Evolutionary conservation across 2,888 invertebrate genomes (phyloP).

Genomic region (Coremacera marginata): DNA sequence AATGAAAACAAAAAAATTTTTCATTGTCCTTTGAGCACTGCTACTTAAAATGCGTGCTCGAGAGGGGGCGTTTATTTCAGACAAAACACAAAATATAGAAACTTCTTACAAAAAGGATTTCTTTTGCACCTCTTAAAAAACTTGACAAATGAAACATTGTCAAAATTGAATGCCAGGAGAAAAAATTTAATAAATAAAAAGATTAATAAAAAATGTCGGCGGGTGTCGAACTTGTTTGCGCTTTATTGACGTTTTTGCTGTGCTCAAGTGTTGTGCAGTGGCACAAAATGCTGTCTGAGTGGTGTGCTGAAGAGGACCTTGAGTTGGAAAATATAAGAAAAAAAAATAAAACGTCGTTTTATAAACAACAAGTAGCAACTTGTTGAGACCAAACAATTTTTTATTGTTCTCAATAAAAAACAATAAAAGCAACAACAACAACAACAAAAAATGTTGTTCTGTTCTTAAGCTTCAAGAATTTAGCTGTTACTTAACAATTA

Average conservation of each 20-base stretch:
- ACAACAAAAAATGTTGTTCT: not conserved
- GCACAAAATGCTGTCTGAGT: slow-evolving; percentile 29
- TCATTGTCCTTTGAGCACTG: no score
- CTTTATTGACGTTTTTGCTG: slow-evolving; percentile 13
- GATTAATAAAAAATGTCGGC: not conserved
- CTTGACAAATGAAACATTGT: not conserved
- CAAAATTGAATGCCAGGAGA: not conserved
- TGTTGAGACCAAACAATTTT: not conserved
- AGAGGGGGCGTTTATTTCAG: no score
- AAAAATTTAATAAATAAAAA: no score
- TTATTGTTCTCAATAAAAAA: slow-evolving; percentile 4
- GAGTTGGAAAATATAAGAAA: slow-evolving; percentile 1
- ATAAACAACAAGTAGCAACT: slow-evolving; percentile 17
- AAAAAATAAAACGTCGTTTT: not conserved
- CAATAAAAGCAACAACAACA: not conserved
- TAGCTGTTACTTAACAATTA: not conserved
- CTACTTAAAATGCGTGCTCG: not conserved
- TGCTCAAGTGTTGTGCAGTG: slow-evolving; percentile 24
- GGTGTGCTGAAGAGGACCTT: slow-evolving; percentile 21
- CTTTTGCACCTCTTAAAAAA: not conserved
- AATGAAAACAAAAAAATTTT: no score
- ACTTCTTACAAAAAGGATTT: no score
- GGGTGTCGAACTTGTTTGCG: slow-evolving; percentile 21
- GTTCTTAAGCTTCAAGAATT: not conserved
- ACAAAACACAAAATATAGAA: no score